Conservation (phyloP, 1,140 invertebrate species). For the Apis florea region DNA sequence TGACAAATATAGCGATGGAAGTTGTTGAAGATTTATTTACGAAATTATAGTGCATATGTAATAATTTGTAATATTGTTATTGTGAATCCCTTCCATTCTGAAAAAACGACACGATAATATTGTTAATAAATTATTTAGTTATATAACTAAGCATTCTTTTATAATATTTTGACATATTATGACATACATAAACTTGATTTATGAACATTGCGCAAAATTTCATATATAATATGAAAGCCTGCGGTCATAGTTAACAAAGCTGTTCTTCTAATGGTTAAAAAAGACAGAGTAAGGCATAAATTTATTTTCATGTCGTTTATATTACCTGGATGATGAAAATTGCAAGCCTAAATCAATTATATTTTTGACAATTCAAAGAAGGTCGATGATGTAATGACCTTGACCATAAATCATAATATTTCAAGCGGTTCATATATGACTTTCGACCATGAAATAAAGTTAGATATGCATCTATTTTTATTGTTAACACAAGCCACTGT, state of each 20-base stretch:
- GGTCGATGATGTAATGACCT: neutral
- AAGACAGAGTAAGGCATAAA: neutral
- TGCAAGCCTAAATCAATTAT: too few relatives aligned
- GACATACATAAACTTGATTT: neutral
- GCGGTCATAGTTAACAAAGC: neutral
- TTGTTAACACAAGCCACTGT: conserved; percentile 41
- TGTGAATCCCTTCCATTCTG: neutral
- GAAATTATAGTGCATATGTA: neutral
- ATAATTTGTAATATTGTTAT: neutral
- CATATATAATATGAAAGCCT: neutral
- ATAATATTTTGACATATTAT: too few relatives aligned
- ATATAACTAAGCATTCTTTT: neutral
- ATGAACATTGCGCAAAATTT: neutral
- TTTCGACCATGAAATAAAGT: conserved; percentile 30
- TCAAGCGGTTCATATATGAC: conserved; percentile 8
- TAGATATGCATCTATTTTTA: conserved; percentile 43
- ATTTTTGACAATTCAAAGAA: neutral
- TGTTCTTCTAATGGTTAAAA: neutral
- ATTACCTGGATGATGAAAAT: neutral
- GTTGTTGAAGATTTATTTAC: neutral
- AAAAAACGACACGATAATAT: neutral
- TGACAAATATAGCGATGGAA: too few relatives aligned
- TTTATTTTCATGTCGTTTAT: neutral
- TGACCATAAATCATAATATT: conserved; percentile 13
- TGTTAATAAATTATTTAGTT: neutral